phyloP scores from a whole-genome alignment of 2,797 vertebrate species.

The Pangasius krempfi region DNA sequence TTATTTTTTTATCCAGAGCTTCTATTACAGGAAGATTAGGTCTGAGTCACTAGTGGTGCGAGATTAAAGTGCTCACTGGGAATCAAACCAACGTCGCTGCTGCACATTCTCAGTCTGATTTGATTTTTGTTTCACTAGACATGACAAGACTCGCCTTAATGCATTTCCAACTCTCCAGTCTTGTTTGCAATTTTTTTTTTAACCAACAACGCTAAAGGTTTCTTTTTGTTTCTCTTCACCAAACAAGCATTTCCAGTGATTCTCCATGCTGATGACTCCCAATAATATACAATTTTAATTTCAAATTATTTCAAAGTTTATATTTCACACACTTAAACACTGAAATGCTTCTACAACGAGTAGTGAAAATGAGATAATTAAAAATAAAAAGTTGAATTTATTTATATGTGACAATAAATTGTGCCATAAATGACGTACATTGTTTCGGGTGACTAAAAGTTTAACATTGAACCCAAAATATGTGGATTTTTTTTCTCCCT shows the following conservation, averaged over 20 bases:
- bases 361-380: not conserved
- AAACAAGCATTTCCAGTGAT: not conserved
- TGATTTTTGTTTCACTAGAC: slow-evolving; percentile 29
- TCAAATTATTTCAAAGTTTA: not conserved
- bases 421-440: not conserved
- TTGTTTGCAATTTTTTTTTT: not conserved
- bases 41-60: not conserved
- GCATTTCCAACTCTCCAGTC: not conserved
- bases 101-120: slow-evolving; percentile 37
- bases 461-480: too few species aligned
- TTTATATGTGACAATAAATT: not conserved
- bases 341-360: not conserved
- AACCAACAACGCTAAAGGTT: not conserved
- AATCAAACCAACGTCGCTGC: slow-evolving; percentile 21
- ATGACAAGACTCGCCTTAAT: not conserved
- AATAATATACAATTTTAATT: too few species aligned
- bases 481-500: too few species aligned
- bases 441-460: not conserved
- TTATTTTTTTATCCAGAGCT: not conserved
- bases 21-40: slow-evolving; percentile 15
- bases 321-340: not conserved
- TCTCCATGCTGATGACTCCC: not conserved
- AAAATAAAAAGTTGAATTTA: not conserved
- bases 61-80: slow-evolving; percentile 27
- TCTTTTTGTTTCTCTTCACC: not conserved